phyloP scores from a whole-genome alignment of 2,113 vertebrate genomes.

The Marcusenius ussheri region DNA sequence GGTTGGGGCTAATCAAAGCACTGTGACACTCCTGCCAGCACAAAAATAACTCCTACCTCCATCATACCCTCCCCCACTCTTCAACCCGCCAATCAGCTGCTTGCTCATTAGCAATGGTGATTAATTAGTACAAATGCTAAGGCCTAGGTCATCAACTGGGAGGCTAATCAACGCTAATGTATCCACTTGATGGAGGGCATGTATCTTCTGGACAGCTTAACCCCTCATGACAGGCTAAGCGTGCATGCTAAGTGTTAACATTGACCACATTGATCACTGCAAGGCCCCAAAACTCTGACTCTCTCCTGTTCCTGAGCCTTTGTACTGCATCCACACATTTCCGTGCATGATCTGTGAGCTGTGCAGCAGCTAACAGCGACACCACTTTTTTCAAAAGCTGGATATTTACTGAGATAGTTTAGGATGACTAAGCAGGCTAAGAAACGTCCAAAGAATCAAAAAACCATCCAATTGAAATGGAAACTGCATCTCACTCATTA shows the following conservation, averaged over 20 bases:
- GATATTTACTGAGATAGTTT: background rate
- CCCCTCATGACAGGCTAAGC: background rate
- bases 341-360: background rate
- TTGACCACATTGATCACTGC: background rate
- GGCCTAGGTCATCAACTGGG: background rate
- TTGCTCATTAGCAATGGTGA: background rate
- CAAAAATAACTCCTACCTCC: background rate
- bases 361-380: background rate
- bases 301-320: background rate
- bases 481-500: background rate
- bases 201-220: background rate
- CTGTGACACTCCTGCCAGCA: background rate
- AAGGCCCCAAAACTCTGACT: background rate
- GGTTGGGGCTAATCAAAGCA: background rate
- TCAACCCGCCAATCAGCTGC: background rate
- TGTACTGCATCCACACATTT: background rate
- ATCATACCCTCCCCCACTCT: background rate
- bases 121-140: slow-evolving; percentile 1
- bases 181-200: background rate
- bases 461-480: background rate
- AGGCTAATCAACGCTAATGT: background rate
- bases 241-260: background rate
- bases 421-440: background rate
- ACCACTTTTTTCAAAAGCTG: background rate
- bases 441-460: background rate